phyloP scores from a whole-genome alignment of 2,797 vertebrate genomes.

The Etheostoma nigrum region DNA sequence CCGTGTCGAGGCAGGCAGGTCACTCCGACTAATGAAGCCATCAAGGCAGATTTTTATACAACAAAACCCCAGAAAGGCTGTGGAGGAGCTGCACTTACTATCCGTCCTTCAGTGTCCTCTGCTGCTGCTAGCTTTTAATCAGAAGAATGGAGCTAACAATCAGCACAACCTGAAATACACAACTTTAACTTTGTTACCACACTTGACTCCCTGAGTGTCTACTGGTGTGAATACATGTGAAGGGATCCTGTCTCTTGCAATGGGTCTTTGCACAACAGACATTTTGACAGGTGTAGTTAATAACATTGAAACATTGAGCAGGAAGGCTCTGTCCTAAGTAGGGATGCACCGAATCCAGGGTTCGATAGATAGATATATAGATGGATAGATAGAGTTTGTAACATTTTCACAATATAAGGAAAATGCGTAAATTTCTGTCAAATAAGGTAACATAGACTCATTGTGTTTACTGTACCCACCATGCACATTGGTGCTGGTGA shows the following conservation, averaged over 20 bases:
- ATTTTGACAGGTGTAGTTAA: background rate
- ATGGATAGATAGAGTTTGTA: no score
- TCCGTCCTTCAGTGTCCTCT: constrained; percentile 49
- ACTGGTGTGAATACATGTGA: background rate
- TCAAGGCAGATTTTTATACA: constrained; percentile 24
- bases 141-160: background rate
- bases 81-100: background rate
- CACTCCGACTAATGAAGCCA: constrained; percentile 59
- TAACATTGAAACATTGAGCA: background rate
- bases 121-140: constrained; percentile 8
- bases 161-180: background rate
- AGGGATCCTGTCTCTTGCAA: background rate
- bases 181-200: background rate
- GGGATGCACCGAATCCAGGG: no score
- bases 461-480: no score
- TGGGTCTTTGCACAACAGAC: background rate
- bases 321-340: no score
- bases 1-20: constrained; percentile 46
- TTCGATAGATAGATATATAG: no score
- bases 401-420: no score
- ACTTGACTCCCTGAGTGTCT: background rate
- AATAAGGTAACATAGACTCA: no score
- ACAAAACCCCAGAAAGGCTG: constrained; percentile 3
- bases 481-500: no score
- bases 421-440: no score